Percentiles rank a stretch among this genome's conserved stretches.
Evolutionary conservation across 2,113 vertebrate species (phyloP).

Genomic region (Madoqua kirkii): DNA sequence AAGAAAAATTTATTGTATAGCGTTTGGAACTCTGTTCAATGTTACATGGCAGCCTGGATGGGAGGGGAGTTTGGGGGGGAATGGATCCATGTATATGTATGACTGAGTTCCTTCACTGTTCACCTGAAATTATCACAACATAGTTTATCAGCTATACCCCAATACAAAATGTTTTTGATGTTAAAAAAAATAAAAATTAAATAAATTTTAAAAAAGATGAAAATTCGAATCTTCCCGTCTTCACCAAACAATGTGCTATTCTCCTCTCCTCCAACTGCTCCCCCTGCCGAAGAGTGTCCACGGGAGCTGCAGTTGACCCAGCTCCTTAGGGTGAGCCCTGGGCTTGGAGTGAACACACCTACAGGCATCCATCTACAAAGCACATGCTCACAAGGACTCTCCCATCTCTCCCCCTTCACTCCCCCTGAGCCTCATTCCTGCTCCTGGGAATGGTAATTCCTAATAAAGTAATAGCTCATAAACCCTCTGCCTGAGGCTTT

Average conservation of each 20-base stretch:
- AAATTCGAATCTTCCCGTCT: not conserved
- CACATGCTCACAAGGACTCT: rapidly evolving
- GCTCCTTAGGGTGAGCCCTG: rapidly evolving
- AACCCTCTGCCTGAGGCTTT: not conserved
- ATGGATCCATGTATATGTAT: not conserved
- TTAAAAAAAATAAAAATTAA: not conserved
- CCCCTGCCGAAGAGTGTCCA: rapidly evolving
- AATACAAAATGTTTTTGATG: not conserved
- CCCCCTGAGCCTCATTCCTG: not conserved
- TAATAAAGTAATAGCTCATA: not conserved
- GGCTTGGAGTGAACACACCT: rapidly evolving
- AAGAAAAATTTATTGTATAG: not conserved
- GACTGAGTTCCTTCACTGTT: not conserved
- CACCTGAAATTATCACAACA: not conserved
- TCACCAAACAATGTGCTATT: not conserved
- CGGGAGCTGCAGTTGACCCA: not conserved
- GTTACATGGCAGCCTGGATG: not conserved
- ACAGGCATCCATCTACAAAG: rapidly evolving
- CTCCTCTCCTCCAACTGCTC: too few species aligned
- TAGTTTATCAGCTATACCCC: not conserved
- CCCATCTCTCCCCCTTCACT: rapidly evolving
- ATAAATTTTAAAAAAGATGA: not conserved
- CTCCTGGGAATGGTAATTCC: not conserved
- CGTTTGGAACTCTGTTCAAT: not conserved
- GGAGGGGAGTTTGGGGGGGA: not conserved